Conservation (phyloP, 2,113 vertebrate species). For the Hippocampus comes region DNA sequence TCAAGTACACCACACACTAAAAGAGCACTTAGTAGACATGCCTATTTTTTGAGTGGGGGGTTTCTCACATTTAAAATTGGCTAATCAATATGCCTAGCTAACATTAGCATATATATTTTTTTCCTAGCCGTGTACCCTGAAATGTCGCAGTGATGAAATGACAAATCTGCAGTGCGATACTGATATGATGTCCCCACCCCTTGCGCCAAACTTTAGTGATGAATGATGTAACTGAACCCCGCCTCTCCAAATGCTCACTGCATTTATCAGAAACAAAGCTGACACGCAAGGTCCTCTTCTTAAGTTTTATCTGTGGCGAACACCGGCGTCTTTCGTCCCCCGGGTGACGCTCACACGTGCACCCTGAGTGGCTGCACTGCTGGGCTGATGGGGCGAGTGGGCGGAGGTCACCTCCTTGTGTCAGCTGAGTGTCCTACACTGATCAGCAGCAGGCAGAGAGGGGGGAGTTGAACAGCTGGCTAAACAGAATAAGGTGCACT, state of each 20-base stretch:
- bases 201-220: not conserved
- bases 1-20: not conserved
- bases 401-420: conserved; percentile 27
- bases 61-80: not conserved
- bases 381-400: not conserved
- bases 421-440: conserved; percentile 61
- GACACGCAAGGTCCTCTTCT: conserved; percentile 13
- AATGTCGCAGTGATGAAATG: not conserved
- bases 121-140: not conserved
- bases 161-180: not conserved
- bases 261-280: conserved; percentile 48
- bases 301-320: conserved; percentile 60
- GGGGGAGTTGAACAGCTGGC: conserved; percentile 59
- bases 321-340: conserved; percentile 48
- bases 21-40: not conserved
- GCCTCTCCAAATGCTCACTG: conserved; percentile 38
- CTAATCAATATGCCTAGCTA: not conserved
- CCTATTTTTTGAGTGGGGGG: not conserved
- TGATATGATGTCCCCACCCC: not conserved
- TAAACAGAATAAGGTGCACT: conserved; percentile 58
- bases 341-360: conserved; percentile 48
- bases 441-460: conserved; percentile 48
- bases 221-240: not conserved
- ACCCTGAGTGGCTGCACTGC: conserved; percentile 47
- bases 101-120: not conserved